Conservation (phyloP, 37 sponge, comb jelly and placozoan genomes). For the Tethya wilhelma region DNA sequence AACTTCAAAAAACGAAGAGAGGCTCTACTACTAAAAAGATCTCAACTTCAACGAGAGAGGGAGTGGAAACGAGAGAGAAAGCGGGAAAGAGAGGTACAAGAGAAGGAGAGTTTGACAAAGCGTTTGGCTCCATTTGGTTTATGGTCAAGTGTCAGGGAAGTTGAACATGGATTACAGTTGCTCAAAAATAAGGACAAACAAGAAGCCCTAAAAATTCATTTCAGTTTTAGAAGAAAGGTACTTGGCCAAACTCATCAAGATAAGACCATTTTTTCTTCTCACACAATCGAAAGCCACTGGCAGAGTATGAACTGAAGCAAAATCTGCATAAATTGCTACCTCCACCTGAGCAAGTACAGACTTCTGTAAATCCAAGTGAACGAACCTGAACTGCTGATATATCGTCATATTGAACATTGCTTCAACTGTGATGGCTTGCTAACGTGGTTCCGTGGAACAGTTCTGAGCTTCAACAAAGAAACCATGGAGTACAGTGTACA, state of each 20-base stretch:
- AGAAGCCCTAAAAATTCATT: slow-evolving; percentile 28
- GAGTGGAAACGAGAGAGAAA: neutral
- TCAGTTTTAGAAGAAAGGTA: slow-evolving; percentile 43
- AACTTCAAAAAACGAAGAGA: slow-evolving; percentile 14
- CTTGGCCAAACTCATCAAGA: slow-evolving; percentile 31
- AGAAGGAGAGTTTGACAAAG: slow-evolving; percentile 30
- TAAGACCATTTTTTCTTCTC: slow-evolving; percentile 17
- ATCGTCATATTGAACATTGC: no score
- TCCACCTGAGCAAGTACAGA: no score
- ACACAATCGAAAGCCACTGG: no score
- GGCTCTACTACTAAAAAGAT: slow-evolving; percentile 5
- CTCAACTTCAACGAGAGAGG: neutral
- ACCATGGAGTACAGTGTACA: no score
- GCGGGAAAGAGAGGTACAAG: neutral
- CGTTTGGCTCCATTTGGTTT: slow-evolving; percentile 3
- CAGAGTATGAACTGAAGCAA: no score
- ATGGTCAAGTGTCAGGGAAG: slow-evolving; percentile 11
- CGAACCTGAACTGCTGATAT: no score
- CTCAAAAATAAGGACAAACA: slow-evolving; percentile 17
- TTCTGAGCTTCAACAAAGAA: no score
- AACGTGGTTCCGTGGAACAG: no score
- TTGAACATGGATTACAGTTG: slow-evolving; percentile 2
- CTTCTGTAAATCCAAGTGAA: no score
- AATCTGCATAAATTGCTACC: no score
- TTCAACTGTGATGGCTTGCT: no score